Evolutionary conservation across 1,140 invertebrate species (phyloP).

Genomic region (Hypothenemus hampei): DNA sequence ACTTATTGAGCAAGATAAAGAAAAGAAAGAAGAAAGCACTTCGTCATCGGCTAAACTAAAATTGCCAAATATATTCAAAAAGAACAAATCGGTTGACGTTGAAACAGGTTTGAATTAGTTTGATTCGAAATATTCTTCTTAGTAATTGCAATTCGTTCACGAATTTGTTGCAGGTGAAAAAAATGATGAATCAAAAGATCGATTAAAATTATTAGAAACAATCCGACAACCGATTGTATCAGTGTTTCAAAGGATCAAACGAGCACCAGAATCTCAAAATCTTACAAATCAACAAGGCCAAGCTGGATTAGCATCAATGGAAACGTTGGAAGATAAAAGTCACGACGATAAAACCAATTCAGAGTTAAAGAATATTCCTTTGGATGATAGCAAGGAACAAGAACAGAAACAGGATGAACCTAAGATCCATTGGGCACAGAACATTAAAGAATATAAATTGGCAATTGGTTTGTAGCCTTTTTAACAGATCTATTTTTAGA

Average conservation of each 20-base stretch:
- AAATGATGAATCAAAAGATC: constrained; percentile 38
- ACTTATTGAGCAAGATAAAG: constrained; percentile 40
- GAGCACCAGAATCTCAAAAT: constrained; percentile 34
- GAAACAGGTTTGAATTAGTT: constrained; percentile 34
- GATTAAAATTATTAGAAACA: constrained; percentile 53
- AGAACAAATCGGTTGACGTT: constrained; percentile 39
- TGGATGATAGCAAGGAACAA: constrained; percentile 46
- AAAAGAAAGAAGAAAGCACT: constrained; percentile 37
- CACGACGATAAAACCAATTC: constrained; percentile 49
- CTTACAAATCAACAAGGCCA: constrained; percentile 45
- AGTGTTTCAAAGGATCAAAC: constrained; percentile 50
- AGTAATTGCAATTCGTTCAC: background rate
- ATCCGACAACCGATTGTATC: constrained; percentile 61
- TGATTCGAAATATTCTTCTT: background rate
- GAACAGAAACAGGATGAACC: constrained; percentile 37
- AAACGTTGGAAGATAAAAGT: constrained; percentile 63
- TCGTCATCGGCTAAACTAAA: constrained; percentile 38
- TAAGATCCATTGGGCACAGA: constrained; percentile 25
- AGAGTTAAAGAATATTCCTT: constrained; percentile 64
- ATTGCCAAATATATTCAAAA: constrained; percentile 45
- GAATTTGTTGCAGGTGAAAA: constrained; percentile 26
- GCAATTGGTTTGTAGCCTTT: constrained; percentile 33
- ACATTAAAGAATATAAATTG: constrained; percentile 35
- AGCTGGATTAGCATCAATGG: constrained; percentile 70
- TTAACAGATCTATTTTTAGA: background rate